A percentile compares a stretch with the other conserved stretches of the same genome.
These are phyloP conservation scores for Bergia puertoricense DNA, from an alignment of 92 coral and sea anemone species.

Conservation along the genomic window DNA sequence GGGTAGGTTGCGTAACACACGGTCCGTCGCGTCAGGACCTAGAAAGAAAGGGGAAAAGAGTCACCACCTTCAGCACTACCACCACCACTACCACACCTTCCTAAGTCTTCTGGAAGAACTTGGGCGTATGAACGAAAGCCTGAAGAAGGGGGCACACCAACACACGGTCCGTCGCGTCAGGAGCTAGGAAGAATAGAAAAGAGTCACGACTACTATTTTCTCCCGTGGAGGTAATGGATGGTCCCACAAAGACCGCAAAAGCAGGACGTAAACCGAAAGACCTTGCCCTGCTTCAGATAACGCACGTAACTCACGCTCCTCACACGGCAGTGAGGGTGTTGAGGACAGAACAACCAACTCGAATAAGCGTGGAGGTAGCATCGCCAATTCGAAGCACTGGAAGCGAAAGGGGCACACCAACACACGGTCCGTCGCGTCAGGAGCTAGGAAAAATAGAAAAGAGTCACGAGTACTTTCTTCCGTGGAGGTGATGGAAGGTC, in stretches of 20 bases:
- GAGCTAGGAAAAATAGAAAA: constrained; percentile 6
- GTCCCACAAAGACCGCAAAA: too few relatives aligned
- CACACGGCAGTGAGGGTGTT: neutral
- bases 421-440: neutral
- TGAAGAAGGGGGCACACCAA: too few relatives aligned
- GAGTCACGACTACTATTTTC: too few relatives aligned
- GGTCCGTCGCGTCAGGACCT: too few relatives aligned
- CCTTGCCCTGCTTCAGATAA: neutral
- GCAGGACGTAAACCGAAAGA: too few relatives aligned
- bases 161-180: too few relatives aligned
- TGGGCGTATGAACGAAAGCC: constrained; percentile 12
- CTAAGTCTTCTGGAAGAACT: constrained; percentile 3
- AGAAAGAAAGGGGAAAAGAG: neutral
- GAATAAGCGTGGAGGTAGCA: neutral
- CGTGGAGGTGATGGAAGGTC: neutral
- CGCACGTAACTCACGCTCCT: constrained; percentile 7
- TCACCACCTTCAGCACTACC: neutral
- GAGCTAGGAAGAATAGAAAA: too few relatives aligned
- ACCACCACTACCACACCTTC: constrained; percentile 3
- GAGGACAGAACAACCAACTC: neutral
- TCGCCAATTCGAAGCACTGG: neutral
- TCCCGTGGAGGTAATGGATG: too few relatives aligned
- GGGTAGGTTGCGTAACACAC: too few relatives aligned
- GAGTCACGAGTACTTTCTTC: neutral
- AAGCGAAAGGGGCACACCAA: neutral